phyloP scores from a whole-genome alignment of 2,113 vertebrate species.

The Blennius ocellaris region DNA sequence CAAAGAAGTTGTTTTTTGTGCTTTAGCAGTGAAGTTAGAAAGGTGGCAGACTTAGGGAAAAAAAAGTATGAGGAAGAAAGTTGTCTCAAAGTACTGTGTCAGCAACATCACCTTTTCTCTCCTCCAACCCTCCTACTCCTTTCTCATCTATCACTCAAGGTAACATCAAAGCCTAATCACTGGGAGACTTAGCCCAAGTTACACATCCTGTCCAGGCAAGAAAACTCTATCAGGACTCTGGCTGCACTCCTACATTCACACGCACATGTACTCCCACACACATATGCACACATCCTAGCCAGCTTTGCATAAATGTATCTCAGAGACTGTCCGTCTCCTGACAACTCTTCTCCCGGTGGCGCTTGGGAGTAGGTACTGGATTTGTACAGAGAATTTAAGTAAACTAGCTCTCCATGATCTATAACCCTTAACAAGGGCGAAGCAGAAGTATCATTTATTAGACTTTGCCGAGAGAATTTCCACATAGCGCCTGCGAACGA shows the following conservation, averaged over 20 bases:
- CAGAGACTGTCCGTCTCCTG: constrained; percentile 10
- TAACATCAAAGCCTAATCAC: constrained; percentile 66
- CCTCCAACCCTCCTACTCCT: constrained; percentile 29
- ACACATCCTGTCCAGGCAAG: constrained; percentile 38
- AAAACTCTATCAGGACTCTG: constrained; percentile 23
- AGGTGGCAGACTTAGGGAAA: constrained; percentile 34
- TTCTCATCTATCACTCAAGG: constrained; percentile 66
- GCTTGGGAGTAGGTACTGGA: constrained; percentile 4
- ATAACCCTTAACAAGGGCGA: constrained; percentile 27
- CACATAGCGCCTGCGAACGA: constrained; percentile 45
- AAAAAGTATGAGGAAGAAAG: constrained; percentile 50
- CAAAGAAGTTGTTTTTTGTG: constrained; percentile 8
- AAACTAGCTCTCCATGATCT: constrained; percentile 22
- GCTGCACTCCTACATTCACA: not conserved
- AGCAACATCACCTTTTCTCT: constrained; percentile 65
- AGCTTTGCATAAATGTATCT: constrained; percentile 18
- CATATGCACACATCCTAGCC: not conserved
- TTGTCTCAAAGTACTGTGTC: constrained; percentile 64
- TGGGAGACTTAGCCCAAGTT: constrained; percentile 36
- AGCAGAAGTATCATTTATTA: constrained; percentile 17
- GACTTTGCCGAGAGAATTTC: constrained; percentile 8
- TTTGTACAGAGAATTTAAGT: constrained; percentile 24
- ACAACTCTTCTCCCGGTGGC: not conserved
- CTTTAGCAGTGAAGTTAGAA: constrained; percentile 31
- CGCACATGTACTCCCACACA: not conserved